Conservation (phyloP, 2,797 vertebrate genomes). For the Rhabdophis nuchalis region DNA sequence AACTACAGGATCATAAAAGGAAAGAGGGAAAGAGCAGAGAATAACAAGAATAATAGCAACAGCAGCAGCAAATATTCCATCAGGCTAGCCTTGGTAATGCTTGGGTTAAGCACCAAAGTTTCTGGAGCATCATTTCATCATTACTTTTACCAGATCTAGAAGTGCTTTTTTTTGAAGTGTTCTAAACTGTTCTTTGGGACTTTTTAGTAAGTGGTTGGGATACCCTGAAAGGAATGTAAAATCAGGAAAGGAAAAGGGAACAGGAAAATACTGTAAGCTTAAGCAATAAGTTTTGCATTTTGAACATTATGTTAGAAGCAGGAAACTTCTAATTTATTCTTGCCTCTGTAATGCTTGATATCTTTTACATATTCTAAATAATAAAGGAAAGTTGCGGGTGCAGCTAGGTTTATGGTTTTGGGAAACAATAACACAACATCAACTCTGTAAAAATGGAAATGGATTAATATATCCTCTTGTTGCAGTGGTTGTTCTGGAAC, state of each 20-base stretch:
- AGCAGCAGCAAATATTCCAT: background rate
- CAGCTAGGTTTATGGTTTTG: background rate
- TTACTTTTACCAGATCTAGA: background rate
- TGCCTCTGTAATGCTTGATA: background rate
- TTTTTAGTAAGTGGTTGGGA: background rate
- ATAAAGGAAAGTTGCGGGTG: background rate
- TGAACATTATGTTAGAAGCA: background rate
- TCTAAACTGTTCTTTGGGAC: background rate
- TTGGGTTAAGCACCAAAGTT: background rate
- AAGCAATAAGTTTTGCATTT: background rate
- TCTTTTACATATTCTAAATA: background rate
- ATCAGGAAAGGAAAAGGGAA: background rate
- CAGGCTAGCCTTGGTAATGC: background rate
- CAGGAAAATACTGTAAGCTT: background rate
- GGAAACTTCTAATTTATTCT: background rate
- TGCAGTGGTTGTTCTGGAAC: background rate
- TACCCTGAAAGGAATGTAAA: background rate
- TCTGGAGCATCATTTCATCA: background rate
- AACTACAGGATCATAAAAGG: background rate
- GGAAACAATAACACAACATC: background rate
- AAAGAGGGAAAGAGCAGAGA: background rate
- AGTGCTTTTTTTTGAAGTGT: background rate
- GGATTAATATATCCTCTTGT: background rate
- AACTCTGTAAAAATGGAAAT: background rate
- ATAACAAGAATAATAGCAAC: background rate